These are phyloP conservation scores for Melanotaenia maccullochi DNA, from an alignment of 2,797 vertebrate genomes.

Conservation along the genomic window DNA sequence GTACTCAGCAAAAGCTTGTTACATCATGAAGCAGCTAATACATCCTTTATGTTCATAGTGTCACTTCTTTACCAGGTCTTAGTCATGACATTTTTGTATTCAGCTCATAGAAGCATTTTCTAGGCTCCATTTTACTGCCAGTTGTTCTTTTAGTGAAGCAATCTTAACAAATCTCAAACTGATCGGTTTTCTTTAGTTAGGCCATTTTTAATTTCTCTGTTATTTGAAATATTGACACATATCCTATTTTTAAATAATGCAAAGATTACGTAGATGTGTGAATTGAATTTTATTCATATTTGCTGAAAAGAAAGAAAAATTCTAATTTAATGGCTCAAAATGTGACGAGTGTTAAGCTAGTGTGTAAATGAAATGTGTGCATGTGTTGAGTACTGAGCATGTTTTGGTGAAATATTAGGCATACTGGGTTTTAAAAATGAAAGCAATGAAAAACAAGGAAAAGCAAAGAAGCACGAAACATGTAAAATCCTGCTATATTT, in stretches of 20 bases:
- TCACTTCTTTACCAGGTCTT: constrained; percentile 29
- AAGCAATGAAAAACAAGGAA: neutral
- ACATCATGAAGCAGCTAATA: constrained; percentile 49
- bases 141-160: constrained; percentile 25
- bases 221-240: constrained; percentile 50
- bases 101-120: constrained; percentile 56
- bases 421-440: constrained; percentile 9
- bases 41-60: constrained; percentile 39
- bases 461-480: neutral
- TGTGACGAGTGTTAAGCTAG: constrained; percentile 53
- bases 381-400: constrained; percentile 48
- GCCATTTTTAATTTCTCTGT: constrained; percentile 31
- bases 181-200: constrained; percentile 37
- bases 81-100: constrained; percentile 56
- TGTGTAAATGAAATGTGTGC: constrained; percentile 60
- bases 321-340: constrained; percentile 36
- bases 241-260: constrained; percentile 35
- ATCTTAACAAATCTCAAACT: constrained; percentile 30
- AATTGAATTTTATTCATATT: constrained; percentile 33
- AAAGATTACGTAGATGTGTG: constrained; percentile 39
- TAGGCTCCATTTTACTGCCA: constrained; percentile 59
- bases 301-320: constrained; percentile 30
- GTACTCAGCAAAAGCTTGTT: constrained; percentile 40
- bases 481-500: constrained; percentile 3
- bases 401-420: constrained; percentile 31